Percentiles rank a stretch among this genome's conserved stretches.
Conservation (phyloP, 2,113 vertebrate genomes). For the Petromus typicus region DNA sequence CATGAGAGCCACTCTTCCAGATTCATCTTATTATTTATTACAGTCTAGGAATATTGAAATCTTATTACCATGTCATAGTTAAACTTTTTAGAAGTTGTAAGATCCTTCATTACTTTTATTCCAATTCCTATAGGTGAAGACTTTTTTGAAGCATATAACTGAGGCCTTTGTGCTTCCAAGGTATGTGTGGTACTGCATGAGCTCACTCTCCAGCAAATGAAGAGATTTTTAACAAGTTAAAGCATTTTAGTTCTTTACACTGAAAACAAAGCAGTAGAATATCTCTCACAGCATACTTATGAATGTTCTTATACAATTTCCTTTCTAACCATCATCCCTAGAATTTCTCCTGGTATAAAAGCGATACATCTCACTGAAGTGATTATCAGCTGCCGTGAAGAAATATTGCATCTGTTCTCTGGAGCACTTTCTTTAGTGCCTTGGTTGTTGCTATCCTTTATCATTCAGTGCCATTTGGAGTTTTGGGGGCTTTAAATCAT, state of each 20-base stretch:
- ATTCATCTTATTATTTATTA: background rate
- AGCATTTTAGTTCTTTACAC: background rate
- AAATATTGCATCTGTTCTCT: constrained; percentile 52
- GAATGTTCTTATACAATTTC: background rate
- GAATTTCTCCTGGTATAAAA: constrained; percentile 32
- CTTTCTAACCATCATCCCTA: background rate
- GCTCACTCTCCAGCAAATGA: too few species aligned
- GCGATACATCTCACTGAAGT: constrained; percentile 15
- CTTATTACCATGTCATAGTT: background rate
- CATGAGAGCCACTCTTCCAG: background rate
- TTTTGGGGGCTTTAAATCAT: constrained; percentile 49
- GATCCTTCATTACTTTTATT: background rate
- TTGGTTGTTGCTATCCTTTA: constrained; percentile 27
- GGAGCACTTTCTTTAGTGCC: constrained; percentile 53
- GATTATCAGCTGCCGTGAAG: constrained; percentile 63
- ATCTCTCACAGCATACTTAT: background rate
- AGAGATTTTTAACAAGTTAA: background rate
- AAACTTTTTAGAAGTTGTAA: background rate
- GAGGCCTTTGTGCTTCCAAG: too few species aligned
- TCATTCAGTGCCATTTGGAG: constrained; percentile 44
- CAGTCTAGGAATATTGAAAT: background rate
- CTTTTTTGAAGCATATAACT: background rate
- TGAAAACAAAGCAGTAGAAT: background rate
- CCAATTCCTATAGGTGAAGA: background rate
- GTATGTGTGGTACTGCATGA: too few species aligned